A percentile compares a stretch with the other conserved stretches of the same genome.
Evolutionary conservation across 2,888 invertebrate genomes (phyloP).

Genomic region (Linyphia triangularis): DNA sequence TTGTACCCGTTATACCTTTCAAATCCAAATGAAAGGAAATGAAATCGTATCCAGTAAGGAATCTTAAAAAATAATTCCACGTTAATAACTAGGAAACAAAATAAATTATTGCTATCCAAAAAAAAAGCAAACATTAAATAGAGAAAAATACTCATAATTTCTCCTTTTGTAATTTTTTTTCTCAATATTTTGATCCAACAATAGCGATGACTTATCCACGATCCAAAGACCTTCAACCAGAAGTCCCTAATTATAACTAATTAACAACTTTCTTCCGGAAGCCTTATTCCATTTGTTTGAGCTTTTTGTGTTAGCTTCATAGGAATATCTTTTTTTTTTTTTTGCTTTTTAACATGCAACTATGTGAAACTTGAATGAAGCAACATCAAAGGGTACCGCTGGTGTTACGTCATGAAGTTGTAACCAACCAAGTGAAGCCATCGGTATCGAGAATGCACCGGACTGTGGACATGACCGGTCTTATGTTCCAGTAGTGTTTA

Average conservation of each 20-base stretch:
- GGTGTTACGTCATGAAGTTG: constrained; percentile 52
- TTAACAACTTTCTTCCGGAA: background rate
- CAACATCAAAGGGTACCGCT: constrained; percentile 59
- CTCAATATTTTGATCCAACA: too few relatives aligned
- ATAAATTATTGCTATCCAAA: too few relatives aligned
- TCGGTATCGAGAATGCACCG: constrained; percentile 58
- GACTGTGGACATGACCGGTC: constrained; percentile 66
- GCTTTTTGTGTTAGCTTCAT: background rate
- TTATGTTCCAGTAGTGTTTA: constrained; percentile 52
- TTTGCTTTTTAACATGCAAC: background rate
- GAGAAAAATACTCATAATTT: too few relatives aligned
- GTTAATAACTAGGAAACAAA: too few relatives aligned
- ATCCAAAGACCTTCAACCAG: background rate
- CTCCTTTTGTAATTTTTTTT: too few relatives aligned
- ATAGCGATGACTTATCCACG: background rate
- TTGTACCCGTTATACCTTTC: too few relatives aligned
- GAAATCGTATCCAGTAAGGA: too few relatives aligned
- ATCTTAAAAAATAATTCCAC: too few relatives aligned
- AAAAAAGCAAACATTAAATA: too few relatives aligned
- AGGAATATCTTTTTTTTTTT: background rate
- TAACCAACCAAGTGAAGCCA: constrained; percentile 71
- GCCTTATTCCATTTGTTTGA: background rate
- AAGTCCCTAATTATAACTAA: background rate
- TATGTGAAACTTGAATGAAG: background rate
- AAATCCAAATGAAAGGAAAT: too few relatives aligned